Evolutionary conservation across 2,113 vertebrate genomes (phyloP), one percentile per base, ranked within the genome.

Genomic region (Megaceryle maxima): DNA sequence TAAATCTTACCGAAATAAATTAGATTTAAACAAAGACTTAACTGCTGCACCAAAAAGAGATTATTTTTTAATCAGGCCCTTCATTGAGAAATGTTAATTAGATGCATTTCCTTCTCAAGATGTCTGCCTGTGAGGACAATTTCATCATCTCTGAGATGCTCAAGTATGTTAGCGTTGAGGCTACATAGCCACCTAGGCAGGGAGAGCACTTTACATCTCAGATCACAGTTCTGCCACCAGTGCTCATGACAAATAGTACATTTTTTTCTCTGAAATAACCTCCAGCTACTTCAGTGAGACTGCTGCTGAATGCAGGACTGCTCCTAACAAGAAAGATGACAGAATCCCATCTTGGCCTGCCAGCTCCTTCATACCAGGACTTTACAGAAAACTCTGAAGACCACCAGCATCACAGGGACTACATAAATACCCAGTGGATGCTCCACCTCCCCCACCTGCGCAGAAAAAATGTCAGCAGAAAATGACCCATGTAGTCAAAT

Each of bases 401-500:
- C 70, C 44, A 55, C 41, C 2, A 2, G 68, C 8, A 1, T 64
- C 53, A n/a, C 33, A 28, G 50, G 39, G 55, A 37, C 41, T 7
- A 12, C 41, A 77, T 66, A 48, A 75, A 51, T 4, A 9, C 1
- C 1, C 56, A 68, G 16, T 6, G 39, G 44, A 26, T 60, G 57
- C 41, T 41, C 77, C 48, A n/a, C 31, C 24, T 78, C 53, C 70
- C 87, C 80, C 91, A 95, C 94, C 83, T 94, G 83, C 2, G 0
- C 3, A 9, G 29, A 53, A 43, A 53, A 68, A 37, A 37, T n/a
- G 46, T 91, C 19, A 7, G 31, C 3, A 0, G 70, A 76, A 94
- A 91, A 92, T 62, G 66, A 92, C 55, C 69, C 46, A 37, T 91
- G 84, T 24, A 83, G 56, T 70, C 56, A 94, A 92, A 96, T 91